Evolutionary conservation across 1,140 invertebrate species (phyloP).

Genomic region (Leptinotarsa undecemlineata): DNA sequence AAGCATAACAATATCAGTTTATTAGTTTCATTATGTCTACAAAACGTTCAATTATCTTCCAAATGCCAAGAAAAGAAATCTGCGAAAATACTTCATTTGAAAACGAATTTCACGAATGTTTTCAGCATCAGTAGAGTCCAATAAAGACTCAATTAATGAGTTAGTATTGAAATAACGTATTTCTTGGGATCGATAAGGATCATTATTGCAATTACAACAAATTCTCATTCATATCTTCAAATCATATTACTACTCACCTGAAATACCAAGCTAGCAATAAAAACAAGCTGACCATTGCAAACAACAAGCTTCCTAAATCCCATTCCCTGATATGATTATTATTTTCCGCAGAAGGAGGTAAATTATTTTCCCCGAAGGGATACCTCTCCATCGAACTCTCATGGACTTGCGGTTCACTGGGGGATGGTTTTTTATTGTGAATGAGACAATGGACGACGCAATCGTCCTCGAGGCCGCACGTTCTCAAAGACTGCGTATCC

Average conservation of each 20-base stretch:
- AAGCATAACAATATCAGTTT: no score
- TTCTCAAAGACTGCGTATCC: conserved; percentile 74
- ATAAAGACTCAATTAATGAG: no score
- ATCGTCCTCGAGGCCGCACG: conserved; percentile 80
- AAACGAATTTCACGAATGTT: no score
- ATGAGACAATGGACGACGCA: conserved; percentile 88
- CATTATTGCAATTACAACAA: no score
- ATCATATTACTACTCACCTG: conserved; percentile 39
- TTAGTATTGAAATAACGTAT: no score
- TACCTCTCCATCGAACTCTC: conserved; percentile 13
- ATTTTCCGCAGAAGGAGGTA: conserved; percentile 36
- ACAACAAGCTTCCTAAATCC: conserved; percentile 53
- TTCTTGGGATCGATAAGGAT: no score
- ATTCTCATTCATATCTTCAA: no score
- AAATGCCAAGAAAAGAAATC: no score
- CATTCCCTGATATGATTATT: conserved; percentile 51
- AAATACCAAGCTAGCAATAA: conserved; percentile 53
- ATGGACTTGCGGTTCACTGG: conserved; percentile 17
- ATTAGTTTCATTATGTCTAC: no score
- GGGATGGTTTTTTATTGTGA: conserved; percentile 59
- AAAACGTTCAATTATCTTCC: no score
- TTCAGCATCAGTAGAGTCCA: no score
- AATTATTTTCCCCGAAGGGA: background rate
- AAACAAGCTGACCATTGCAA: conserved; percentile 48
- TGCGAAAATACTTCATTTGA: no score